phyloP scores from a whole-genome alignment of 92 coral and sea anemone species.

The Parazoanthus swiftii region DNA sequence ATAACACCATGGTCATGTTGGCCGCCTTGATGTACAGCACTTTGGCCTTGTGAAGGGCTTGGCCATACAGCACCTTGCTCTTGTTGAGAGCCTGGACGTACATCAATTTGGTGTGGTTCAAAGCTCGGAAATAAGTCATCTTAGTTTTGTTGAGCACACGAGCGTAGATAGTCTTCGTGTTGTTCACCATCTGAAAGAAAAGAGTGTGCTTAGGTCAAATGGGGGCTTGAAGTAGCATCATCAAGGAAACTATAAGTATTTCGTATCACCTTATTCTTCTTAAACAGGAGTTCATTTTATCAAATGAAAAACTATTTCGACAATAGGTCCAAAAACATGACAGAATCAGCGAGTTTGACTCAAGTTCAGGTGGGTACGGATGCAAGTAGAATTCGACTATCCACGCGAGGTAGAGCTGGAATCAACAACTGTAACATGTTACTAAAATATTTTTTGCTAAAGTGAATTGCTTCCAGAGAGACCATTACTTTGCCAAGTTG shows the following conservation, averaged over 20 bases:
- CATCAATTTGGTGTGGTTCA: conserved; percentile 51
- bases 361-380: too few species aligned
- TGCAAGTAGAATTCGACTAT: too few species aligned
- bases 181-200: conserved; percentile 24
- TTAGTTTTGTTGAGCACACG: conserved; percentile 34
- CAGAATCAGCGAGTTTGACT: too few species aligned
- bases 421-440: too few species aligned
- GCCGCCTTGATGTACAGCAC: conserved; percentile 23
- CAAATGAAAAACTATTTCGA: background rate
- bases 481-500: too few species aligned
- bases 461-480: too few species aligned
- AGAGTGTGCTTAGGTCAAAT: background rate
- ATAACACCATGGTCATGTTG: conserved; percentile 22
- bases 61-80: conserved; percentile 23
- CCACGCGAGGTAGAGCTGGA: too few species aligned
- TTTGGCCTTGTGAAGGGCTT: conserved; percentile 21
- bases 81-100: conserved; percentile 34
- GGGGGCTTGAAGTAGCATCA: background rate
- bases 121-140: conserved; percentile 12
- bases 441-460: too few species aligned
- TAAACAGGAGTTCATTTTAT: too few species aligned
- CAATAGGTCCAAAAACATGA: background rate
- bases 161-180: conserved; percentile 3
- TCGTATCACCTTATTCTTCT: background rate
- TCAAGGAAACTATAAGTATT: background rate